These are phyloP conservation scores for Plotosus lineatus DNA, from an alignment of 2,113 vertebrate genomes.

Conservation along the genomic window DNA sequence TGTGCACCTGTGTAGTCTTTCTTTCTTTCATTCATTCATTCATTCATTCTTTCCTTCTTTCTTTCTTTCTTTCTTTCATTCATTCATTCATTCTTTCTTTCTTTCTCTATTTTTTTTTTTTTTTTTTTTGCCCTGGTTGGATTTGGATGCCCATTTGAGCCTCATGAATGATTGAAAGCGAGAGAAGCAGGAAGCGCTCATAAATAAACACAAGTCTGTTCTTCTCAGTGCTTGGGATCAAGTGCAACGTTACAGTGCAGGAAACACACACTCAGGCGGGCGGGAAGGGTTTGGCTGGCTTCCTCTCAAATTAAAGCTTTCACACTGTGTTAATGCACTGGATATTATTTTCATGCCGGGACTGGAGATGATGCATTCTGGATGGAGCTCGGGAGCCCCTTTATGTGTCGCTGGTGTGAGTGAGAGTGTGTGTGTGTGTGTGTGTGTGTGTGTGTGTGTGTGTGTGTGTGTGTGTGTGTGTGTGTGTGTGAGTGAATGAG, in stretches of 20 bases:
- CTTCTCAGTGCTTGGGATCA: constrained; percentile 61
- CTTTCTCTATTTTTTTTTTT: too few relatives aligned
- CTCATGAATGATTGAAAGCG: constrained; percentile 77
- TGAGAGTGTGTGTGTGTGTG: constrained; percentile 1
- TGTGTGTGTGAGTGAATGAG: neutral
- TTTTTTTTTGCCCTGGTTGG: constrained; percentile 39
- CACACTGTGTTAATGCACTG: constrained; percentile 64
- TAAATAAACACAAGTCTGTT: constrained; percentile 77
- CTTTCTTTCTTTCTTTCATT: too few relatives aligned
- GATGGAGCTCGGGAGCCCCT: constrained; percentile 45
- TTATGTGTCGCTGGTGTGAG: constrained; percentile 45
- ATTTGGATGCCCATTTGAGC: constrained; percentile 63
- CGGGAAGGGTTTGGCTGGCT: constrained; percentile 48
- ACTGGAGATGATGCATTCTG: constrained; percentile 59
- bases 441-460: neutral
- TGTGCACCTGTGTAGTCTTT: constrained; percentile 25
- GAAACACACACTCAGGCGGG: constrained; percentile 56
- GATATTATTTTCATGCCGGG: constrained; percentile 60
- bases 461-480: neutral
- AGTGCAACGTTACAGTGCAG: constrained; percentile 55
- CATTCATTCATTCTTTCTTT: too few relatives aligned
- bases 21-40: too few relatives aligned
- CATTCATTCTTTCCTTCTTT: too few relatives aligned
- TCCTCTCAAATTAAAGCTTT: constrained; percentile 68
- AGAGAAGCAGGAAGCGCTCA: constrained; percentile 69